Conservation (phyloP, 2,113 vertebrate species). For the Stictonetta naevosa region DNA sequence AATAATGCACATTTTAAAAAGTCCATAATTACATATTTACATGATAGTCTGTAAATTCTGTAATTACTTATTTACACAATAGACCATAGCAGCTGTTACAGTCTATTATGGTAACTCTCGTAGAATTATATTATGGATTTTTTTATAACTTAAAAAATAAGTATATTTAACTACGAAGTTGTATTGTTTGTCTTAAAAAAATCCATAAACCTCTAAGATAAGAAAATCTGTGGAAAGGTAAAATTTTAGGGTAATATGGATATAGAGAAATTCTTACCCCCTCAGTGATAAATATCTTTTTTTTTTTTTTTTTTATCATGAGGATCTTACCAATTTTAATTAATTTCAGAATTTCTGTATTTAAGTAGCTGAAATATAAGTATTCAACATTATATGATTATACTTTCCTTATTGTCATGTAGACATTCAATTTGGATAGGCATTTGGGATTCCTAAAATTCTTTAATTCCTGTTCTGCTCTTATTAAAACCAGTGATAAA, state of each 20-base stretch:
- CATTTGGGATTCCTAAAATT: conserved; percentile 27
- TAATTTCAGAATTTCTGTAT: conserved; percentile 18
- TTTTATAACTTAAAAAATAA: conserved; percentile 78
- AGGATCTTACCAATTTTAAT: background rate
- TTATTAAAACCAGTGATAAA: conserved; percentile 51
- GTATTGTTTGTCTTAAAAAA: conserved; percentile 52
- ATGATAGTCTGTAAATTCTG: conserved; percentile 87
- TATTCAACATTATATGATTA: background rate
- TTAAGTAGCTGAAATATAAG: conserved; percentile 23
- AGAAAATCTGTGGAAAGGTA: background rate
- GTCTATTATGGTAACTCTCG: conserved; percentile 84
- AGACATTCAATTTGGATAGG: conserved; percentile 12
- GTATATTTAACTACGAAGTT: conserved; percentile 64
- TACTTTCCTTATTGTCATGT: conserved; percentile 5
- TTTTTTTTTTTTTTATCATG: background rate
- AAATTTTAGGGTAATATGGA: background rate
- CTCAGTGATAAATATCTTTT: background rate
- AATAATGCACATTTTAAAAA: conserved; percentile 88
- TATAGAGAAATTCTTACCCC: background rate
- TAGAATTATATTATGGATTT: conserved; percentile 85
- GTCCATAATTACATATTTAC: conserved; percentile 89
- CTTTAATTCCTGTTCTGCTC: conserved; percentile 1
- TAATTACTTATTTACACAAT: conserved; percentile 90
- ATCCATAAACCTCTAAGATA: background rate
- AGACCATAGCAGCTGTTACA: conserved; percentile 87